Evolutionary conservation across 2,888 invertebrate species (phyloP).

Genomic region (Erannis defoliaria): DNA sequence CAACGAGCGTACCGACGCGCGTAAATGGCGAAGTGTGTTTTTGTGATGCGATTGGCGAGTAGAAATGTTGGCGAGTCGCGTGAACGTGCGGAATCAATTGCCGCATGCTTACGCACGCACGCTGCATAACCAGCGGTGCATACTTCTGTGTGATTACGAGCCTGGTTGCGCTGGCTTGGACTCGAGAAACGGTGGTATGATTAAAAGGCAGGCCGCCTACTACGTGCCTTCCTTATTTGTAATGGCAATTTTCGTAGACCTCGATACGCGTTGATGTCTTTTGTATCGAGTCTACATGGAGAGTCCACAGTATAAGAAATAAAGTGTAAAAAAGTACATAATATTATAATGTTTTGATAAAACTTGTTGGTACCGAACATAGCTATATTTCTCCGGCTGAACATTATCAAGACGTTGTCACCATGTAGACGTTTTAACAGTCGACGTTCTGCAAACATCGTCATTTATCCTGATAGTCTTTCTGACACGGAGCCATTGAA

Average conservation of each 20-base stretch:
- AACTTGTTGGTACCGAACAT: too few relatives aligned
- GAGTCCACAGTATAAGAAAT: too few relatives aligned
- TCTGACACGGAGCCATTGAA: too few relatives aligned
- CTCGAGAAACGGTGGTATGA: slow-evolving; percentile 4
- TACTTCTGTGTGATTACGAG: slow-evolving; percentile 57
- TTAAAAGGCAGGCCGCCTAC: slow-evolving; percentile 6
- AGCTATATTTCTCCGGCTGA: too few relatives aligned
- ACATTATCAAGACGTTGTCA: too few relatives aligned
- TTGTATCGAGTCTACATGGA: slow-evolving; percentile 9
- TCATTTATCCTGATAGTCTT: too few relatives aligned
- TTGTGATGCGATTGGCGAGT: slow-evolving; percentile 61
- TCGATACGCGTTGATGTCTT: slow-evolving; percentile 35
- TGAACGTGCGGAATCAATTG: slow-evolving; percentile 63
- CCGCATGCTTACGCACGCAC: slow-evolving; percentile 56
- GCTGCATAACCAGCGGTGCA: slow-evolving; percentile 60
- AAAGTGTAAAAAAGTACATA: too few relatives aligned
- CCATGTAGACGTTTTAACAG: too few relatives aligned
- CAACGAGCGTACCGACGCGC: slow-evolving; percentile 60
- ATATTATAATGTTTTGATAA: too few relatives aligned
- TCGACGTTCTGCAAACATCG: too few relatives aligned
- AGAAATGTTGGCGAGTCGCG: slow-evolving; percentile 59
- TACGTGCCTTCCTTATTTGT: slow-evolving; percentile 17
- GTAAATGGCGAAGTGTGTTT: slow-evolving; percentile 63
- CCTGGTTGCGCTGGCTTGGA: neutral
- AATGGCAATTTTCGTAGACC: slow-evolving; percentile 10